Evolutionary conservation across 1,140 invertebrate genomes (phyloP).

Genomic region (Anastatus disparis): DNA sequence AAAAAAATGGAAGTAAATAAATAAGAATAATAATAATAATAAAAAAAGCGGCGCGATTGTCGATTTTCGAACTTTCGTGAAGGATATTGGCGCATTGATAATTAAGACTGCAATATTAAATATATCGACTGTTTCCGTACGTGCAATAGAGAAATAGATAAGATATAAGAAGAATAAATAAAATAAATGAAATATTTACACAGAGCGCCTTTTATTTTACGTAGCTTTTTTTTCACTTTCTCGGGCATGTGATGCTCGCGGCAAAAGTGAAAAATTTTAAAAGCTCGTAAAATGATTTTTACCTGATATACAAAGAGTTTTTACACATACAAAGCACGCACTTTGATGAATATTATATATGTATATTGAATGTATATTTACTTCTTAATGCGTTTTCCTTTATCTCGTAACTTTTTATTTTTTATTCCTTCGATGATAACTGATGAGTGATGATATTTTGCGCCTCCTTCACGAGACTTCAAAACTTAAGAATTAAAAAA

Average conservation of each 20-base stretch:
- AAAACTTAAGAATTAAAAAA: neutral
- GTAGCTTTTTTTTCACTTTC: neutral
- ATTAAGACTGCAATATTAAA: constrained; percentile 41
- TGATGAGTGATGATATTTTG: constrained; percentile 27
- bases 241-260: neutral
- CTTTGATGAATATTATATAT: constrained; percentile 22
- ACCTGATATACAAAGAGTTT: constrained; percentile 38
- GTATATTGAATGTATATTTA: constrained; percentile 15
- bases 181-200: neutral
- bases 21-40: constrained; percentile 8
- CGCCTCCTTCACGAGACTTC: constrained; percentile 37
- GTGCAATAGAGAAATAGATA: constrained; percentile 37
- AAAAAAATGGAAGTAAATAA: neutral
- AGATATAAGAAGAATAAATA: neutral
- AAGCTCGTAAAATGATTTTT: constrained; percentile 24
- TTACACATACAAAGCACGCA: constrained; percentile 30
- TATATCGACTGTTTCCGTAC: constrained; percentile 38
- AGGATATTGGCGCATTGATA: constrained; percentile 26
- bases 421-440: constrained; percentile 1
- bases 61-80: constrained; percentile 32
- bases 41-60: constrained; percentile 15
- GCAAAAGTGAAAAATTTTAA: neutral
- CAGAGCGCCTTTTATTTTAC: constrained; percentile 35
- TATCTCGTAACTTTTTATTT: no score
- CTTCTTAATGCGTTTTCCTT: constrained; percentile 12